A percentile compares a stretch with the other conserved stretches of the same genome.
Conservation (phyloP, 2,797 vertebrate species). For the Spinibarbus caldwelli region DNA sequence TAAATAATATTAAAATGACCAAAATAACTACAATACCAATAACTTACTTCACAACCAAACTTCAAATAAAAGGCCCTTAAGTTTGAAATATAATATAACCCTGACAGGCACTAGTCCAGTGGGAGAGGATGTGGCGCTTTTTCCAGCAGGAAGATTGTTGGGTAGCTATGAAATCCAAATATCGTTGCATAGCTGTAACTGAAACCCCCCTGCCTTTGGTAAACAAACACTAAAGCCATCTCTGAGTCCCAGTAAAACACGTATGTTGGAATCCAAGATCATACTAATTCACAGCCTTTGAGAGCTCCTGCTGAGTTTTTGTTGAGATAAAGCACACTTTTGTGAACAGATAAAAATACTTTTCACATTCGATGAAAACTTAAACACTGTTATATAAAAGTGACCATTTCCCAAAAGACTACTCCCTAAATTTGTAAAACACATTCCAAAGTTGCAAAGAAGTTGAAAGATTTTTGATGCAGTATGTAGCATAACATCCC, state of each 20-base stretch:
- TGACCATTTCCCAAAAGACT: too few relatives aligned
- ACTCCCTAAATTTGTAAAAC: too few relatives aligned
- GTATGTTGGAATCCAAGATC: slow-evolving; percentile 50
- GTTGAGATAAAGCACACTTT: slow-evolving; percentile 30
- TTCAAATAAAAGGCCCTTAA: neutral
- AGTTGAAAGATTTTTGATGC: too few relatives aligned
- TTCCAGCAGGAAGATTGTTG: slow-evolving; percentile 24
- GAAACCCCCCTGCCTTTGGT: slow-evolving; percentile 38
- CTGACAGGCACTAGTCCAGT: slow-evolving; percentile 8
- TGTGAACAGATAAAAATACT: neutral
- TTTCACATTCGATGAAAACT: neutral
- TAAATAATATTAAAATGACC: neutral
- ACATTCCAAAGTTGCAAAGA: too few relatives aligned
- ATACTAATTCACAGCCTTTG: slow-evolving; percentile 28
- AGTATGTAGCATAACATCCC: too few relatives aligned
- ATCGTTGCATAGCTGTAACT: slow-evolving; percentile 43
- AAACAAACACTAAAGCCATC: slow-evolving; percentile 52
- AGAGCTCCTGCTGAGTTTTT: slow-evolving; percentile 31
- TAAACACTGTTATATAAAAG: too few relatives aligned
- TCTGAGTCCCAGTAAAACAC: slow-evolving; percentile 43
- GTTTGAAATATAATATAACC: neutral
- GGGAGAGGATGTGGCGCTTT: slow-evolving; percentile 17
- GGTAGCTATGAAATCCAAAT: slow-evolving; percentile 30
- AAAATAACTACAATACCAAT: too few relatives aligned
- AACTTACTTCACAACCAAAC: neutral